Evolutionary conservation across 2,888 invertebrate species (phyloP).

Genomic region (Meloe dianella): DNA sequence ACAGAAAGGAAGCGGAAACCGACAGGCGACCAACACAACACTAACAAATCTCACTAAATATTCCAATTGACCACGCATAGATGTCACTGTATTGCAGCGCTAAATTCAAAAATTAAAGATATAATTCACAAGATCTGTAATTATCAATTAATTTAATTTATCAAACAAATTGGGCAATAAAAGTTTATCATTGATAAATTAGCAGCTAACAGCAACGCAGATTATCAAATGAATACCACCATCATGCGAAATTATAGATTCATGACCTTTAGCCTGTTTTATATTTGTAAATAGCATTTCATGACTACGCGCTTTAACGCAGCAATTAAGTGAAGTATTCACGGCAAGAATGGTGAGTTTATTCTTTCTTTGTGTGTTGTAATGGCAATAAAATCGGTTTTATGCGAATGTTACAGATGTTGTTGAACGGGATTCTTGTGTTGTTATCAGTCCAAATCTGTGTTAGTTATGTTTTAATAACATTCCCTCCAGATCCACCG

Average conservation of each 20-base stretch:
- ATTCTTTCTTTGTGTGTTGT: not conserved
- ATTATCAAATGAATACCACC: not conserved
- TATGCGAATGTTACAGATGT: conserved; percentile 6
- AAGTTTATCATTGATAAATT: not conserved
- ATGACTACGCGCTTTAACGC: not conserved
- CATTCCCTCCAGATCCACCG: conserved; percentile 59
- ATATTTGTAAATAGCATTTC: not conserved
- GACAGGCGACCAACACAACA: conserved; percentile 1
- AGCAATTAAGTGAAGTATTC: not conserved
- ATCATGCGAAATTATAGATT: not conserved
- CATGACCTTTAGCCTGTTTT: not conserved
- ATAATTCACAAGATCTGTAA: not conserved
- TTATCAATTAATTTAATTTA: not conserved
- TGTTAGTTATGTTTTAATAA: not conserved
- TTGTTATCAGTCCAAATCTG: conserved; percentile 1
- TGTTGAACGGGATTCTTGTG: not conserved
- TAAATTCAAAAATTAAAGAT: not conserved
- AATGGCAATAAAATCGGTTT: not conserved
- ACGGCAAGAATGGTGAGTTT: not conserved
- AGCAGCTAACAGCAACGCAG: not conserved
- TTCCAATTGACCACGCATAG: not conserved
- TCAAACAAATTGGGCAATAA: not conserved
- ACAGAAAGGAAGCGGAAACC: conserved; percentile 51
- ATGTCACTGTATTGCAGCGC: not conserved
- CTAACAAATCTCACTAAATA: not conserved